These are phyloP conservation scores for Gallirallus australis DNA, from an alignment of 2,797 vertebrate genomes.

Conservation along the genomic window DNA sequence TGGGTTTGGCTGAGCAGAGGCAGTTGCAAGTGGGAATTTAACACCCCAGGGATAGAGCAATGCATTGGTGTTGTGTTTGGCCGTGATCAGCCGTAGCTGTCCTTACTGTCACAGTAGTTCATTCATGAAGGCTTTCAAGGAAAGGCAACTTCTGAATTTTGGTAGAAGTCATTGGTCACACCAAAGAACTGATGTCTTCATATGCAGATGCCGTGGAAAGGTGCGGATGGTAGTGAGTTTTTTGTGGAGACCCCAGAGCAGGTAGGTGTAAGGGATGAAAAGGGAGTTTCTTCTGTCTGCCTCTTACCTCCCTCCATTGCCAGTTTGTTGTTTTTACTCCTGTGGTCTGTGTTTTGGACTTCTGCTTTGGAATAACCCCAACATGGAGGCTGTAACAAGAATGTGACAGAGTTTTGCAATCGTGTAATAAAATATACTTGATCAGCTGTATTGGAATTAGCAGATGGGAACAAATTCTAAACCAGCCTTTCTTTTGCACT, in stretches of 20 bases:
- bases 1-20: background rate
- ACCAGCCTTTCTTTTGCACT: background rate
- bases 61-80: background rate
- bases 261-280: background rate
- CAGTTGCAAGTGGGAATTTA: background rate
- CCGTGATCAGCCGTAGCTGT: background rate
- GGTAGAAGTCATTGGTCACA: background rate
- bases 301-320: background rate
- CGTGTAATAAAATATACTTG: background rate
- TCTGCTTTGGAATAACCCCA: slow-evolving; percentile 45
- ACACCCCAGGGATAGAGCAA: background rate
- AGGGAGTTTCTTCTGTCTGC: background rate
- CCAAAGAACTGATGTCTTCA: background rate
- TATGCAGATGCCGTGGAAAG: background rate
- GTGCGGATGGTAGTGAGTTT: accelerated
- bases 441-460: slow-evolving; percentile 19
- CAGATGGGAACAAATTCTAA: background rate
- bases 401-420: slow-evolving; percentile 23
- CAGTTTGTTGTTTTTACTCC: background rate
- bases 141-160: background rate
- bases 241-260: background rate
- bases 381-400: background rate
- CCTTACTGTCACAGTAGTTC: background rate
- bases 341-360: slow-evolving; percentile 34
- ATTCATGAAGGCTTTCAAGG: background rate